These are phyloP conservation scores for Chrysemys picta DNA, from an alignment of 2,113 vertebrate genomes.

Conservation along the genomic window DNA sequence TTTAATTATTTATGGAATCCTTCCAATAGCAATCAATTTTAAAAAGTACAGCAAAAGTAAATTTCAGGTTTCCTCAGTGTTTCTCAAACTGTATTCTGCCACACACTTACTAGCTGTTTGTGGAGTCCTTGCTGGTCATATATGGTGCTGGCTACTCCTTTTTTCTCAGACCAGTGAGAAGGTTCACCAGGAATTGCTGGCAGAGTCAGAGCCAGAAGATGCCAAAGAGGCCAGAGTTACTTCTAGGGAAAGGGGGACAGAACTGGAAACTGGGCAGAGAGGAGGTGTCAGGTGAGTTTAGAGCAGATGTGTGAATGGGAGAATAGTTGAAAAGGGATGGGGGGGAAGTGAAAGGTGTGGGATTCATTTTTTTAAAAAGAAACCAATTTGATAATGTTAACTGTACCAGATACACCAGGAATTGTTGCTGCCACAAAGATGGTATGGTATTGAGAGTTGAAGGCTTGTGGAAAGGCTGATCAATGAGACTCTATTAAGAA, in stretches of 20 bases:
- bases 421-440: neutral
- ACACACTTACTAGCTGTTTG: neutral
- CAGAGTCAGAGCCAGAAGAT: neutral
- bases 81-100: neutral
- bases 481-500: neutral
- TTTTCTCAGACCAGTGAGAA: neutral
- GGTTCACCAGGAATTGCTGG: neutral
- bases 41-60: neutral
- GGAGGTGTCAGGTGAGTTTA: neutral
- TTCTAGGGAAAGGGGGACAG: neutral
- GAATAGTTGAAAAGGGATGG: neutral
- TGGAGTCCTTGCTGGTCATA: neutral
- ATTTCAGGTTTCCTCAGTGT: accelerated
- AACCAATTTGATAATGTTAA: neutral
- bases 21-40: neutral
- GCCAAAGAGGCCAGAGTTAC: neutral
- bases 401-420: neutral
- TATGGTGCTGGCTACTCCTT: neutral
- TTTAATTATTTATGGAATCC: neutral
- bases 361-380: neutral
- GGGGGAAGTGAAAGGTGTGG: neutral
- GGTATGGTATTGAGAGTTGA: neutral
- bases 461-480: neutral
- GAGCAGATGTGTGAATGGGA: neutral
- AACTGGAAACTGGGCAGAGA: neutral